Evolutionary conservation across 2,113 vertebrate genomes (phyloP).

Genomic region (Ptilonorhynchus violaceus): DNA sequence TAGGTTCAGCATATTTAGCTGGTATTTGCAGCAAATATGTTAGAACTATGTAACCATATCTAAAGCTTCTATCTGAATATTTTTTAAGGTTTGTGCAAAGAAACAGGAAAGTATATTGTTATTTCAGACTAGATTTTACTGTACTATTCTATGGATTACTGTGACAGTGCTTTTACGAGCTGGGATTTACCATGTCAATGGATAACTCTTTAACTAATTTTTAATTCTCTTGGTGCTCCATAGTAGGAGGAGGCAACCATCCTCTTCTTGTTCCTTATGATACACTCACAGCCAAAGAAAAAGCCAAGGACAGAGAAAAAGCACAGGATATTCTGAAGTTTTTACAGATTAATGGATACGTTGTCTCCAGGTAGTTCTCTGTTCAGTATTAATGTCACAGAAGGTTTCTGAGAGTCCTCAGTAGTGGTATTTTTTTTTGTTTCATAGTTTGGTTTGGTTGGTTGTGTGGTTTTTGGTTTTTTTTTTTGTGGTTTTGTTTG

Average conservation of each 20-base stretch:
- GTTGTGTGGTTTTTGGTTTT: background rate
- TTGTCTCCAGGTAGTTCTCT: conserved; percentile 85
- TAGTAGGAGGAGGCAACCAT: conserved; percentile 90
- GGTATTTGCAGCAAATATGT: background rate
- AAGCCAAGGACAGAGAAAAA: conserved; percentile 92
- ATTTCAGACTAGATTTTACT: background rate
- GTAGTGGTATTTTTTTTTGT: background rate
- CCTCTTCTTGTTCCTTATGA: conserved; percentile 94
- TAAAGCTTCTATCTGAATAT: background rate
- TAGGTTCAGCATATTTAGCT: background rate
- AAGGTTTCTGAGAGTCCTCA: background rate
- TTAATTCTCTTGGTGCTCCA: background rate
- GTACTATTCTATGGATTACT: background rate
- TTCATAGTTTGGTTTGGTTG: background rate
- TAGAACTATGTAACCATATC: background rate
- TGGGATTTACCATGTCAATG: background rate
- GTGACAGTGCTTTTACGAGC: background rate
- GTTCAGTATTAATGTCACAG: background rate
- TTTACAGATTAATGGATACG: conserved; percentile 93
- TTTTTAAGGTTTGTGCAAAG: background rate
- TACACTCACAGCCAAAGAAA: conserved; percentile 95
- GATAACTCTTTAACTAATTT: background rate
- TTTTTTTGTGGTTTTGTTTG: too few relatives aligned
- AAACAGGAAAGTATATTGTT: background rate
- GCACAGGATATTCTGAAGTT: conserved; percentile 96